phyloP scores from a whole-genome alignment of 2,113 vertebrate species.

The Tenebrosternarchus preto region DNA sequence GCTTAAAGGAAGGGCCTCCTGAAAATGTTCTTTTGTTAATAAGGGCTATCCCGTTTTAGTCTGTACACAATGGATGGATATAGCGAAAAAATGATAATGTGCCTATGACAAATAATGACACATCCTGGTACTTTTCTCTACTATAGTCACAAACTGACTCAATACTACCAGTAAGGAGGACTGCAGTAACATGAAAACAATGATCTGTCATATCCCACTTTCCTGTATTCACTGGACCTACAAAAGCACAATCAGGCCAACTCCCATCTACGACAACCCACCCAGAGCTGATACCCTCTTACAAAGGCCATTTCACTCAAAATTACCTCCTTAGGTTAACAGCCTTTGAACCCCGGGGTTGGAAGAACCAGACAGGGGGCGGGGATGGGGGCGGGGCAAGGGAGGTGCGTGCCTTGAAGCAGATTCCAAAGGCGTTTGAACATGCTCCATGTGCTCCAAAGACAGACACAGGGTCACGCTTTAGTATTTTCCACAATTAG shows the following conservation, averaged over 20 bases:
- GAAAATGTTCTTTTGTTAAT: not conserved
- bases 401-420: slow-evolving; percentile 10
- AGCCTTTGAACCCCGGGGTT: not conserved
- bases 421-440: slow-evolving; percentile 37
- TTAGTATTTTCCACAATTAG: slow-evolving; percentile 3
- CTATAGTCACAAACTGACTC: slow-evolving; percentile 15
- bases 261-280: not conserved
- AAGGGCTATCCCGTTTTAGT: not conserved
- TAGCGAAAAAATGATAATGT: slow-evolving; percentile 14
- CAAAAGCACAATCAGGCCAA: not conserved
- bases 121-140: not conserved
- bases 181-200: slow-evolving; percentile 26
- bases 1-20: not conserved
- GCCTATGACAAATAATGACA: slow-evolving; percentile 1
- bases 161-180: slow-evolving; percentile 30
- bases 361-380: not conserved
- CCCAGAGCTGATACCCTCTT: not conserved
- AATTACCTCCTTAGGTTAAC: not conserved
- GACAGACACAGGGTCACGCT: slow-evolving; percentile 12
- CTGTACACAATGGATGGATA: not conserved
- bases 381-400: no score
- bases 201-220: slow-evolving; percentile 15
- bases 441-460: slow-evolving; percentile 17
- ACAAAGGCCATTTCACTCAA: not conserved
- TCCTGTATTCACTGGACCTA: slow-evolving; percentile 2